phyloP scores from a whole-genome alignment of 2,113 vertebrate genomes.

The Acinonyx jubatus region DNA sequence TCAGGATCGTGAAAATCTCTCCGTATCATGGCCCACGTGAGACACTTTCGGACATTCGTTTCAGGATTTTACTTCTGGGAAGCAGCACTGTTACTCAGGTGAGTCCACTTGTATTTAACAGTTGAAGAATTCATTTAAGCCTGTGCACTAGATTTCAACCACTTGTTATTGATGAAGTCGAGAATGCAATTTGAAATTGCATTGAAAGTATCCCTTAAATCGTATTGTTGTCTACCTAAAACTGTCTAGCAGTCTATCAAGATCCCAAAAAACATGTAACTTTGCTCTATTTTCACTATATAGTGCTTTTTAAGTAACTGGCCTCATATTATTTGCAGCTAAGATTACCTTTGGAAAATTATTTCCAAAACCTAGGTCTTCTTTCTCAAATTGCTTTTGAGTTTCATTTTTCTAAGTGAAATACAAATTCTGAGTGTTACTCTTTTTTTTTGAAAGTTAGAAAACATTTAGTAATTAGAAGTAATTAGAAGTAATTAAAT shows the following conservation, averaged over 20 bases:
- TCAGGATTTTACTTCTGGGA: slow-evolving; percentile 90
- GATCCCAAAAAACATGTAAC: neutral
- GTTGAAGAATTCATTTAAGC: neutral
- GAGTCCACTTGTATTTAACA: slow-evolving; percentile 64
- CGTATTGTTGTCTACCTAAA: neutral
- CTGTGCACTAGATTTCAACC: neutral
- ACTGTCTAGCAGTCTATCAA: neutral
- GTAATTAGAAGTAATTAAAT: neutral
- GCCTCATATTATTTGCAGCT: neutral
- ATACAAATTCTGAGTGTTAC: neutral
- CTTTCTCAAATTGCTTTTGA: neutral
- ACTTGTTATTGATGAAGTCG: slow-evolving; percentile 54
- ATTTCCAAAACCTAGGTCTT: slow-evolving; percentile 15
- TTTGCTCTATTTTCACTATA: slow-evolving; percentile 49
- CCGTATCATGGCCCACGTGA: slow-evolving; percentile 81
- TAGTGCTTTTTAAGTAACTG: neutral
- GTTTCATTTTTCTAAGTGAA: neutral
- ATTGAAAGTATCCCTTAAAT: neutral
- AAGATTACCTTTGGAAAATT: neutral
- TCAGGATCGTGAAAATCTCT: slow-evolving; percentile 50
- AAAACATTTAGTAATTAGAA: neutral
- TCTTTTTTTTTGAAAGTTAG: slow-evolving; percentile 37
- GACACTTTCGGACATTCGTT: slow-evolving; percentile 83
- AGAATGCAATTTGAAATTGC: neutral
- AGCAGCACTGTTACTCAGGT: slow-evolving; percentile 88